phyloP scores from a whole-genome alignment of 1,140 invertebrate genomes.

The Neuroterus valhalla region DNA sequence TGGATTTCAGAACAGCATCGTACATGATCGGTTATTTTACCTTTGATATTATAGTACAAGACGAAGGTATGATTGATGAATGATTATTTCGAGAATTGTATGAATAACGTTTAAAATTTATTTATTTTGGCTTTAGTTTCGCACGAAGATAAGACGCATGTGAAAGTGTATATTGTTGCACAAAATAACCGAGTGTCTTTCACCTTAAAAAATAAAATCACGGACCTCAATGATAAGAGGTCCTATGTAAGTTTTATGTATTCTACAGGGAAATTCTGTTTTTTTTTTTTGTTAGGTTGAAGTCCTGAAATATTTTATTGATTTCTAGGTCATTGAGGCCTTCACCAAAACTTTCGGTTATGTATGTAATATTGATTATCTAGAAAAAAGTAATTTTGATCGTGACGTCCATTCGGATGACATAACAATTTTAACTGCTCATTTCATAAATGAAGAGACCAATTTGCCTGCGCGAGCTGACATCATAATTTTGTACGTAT shows the following conservation, averaged over 20 bases:
- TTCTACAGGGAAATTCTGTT: neutral
- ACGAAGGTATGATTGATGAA: conserved; percentile 63
- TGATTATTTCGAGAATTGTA: neutral
- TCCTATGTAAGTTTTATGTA: conserved; percentile 71
- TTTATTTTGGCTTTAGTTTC: conserved; percentile 53
- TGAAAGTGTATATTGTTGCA: conserved; percentile 75
- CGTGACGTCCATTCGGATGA: conserved; percentile 59
- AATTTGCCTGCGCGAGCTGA: conserved; percentile 69
- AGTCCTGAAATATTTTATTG: conserved; percentile 8
- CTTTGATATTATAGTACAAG: conserved; percentile 75
- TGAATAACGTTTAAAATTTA: too few species aligned
- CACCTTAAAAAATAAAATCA: conserved; percentile 71
- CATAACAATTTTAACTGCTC: conserved; percentile 70
- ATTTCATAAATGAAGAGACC: conserved; percentile 71
- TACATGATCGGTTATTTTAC: conserved; percentile 77
- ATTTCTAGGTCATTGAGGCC: conserved; percentile 68
- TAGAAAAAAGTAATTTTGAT: conserved; percentile 62
- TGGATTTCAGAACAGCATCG: conserved; percentile 72
- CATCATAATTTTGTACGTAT: conserved; percentile 69
- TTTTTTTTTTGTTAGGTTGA: neutral
- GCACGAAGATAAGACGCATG: conserved; percentile 66
- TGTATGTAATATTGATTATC: conserved; percentile 75
- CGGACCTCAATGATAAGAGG: conserved; percentile 65
- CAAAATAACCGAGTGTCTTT: conserved; percentile 75
- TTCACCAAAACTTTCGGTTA: conserved; percentile 70